Base-by-base conservation (phyloP, 2,113 vertebrate species). In the Pedetes capensis region DNA sequence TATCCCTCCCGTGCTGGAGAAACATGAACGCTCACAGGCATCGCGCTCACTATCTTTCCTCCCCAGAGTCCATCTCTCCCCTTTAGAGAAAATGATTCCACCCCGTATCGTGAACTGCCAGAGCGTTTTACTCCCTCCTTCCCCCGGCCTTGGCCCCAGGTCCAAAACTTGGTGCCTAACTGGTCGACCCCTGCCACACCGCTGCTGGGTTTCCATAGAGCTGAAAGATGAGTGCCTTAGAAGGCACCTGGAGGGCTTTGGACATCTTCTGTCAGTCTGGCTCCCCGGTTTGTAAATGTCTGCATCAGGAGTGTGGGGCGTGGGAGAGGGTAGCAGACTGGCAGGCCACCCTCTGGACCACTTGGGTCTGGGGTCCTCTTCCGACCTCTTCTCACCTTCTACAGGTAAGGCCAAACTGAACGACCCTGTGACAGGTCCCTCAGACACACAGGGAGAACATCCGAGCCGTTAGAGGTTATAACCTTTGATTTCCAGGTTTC, bases 11-110 rank as follows among this genome's bases (percentile, higher is more conserved):
- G 17, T 22, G 23, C 12, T 55, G 34, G 32, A 92, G 86, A 76
- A 91, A 59, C 49, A 22, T 61, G 8, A 57, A 82, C 1, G 20
- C 69, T 91, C 42, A 4, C 1, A 64, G 44, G 20, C 42, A 82
- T 91, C 66, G 68, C 8, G 44, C 17, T 79, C 42, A 39, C 79
- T 94, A 47, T 95, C 89, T 96, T 64, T 68, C 53, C 81, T 92
- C 72, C 61, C 96, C 95, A 81, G 86, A 89, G 55, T 57, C 51
- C 39, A 72, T 90, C 81, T 88, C 32, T 89, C 47, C 49, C 53
- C 53, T 75, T 71, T 37, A 82, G 25, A 51, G 10, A 61, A 78
- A 64, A 39, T 76, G 89, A 32, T 74, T 47, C 42, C 51, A 37
- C 78, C 80, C 82, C 57, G 11, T 66, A 57, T 63, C 47, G 14